Base-by-base conservation (phyloP, 2,797 vertebrate genomes). In the Menidia menidia region DNA sequence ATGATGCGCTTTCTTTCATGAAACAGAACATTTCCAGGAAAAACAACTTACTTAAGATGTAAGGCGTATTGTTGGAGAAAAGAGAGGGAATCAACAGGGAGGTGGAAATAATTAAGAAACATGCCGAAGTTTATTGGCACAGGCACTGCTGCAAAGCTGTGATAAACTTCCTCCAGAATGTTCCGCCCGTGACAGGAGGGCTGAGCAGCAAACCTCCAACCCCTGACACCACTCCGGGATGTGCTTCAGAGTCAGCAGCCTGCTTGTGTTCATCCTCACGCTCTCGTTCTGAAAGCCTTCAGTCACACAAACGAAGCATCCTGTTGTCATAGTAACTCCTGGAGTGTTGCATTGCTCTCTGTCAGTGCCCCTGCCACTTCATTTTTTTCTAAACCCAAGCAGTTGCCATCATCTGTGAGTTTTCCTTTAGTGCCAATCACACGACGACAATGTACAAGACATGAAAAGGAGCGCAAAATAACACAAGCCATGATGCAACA, bases 1-100 rank as follows among this genome's bases (percentile, higher is more conserved):
- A 90, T 76, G 77, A 75, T 42, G 44, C 61, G 44, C 56, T 11
- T 6, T 71, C 71, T 68, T 67, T 81, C 67, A 64, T 71, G 68
- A 73, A 85, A 86, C 41, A 53, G 58, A 84, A 60, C 42, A 53
- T 66, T 78, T 90, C 64, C 73, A 77, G 73, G 77, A 84, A 85
- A 85, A 86, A 77, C 51, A 42, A 73, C 69, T 80, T 71, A 70
- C 68, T 79, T 60, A 25, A 52, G 74, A 69, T 58, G 73, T 76
- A 65, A 48, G 25, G 7, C 60, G 50, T 61, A 56, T 61, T 51
- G 52, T 64, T 31, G 52, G 42, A 60, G 31, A 41, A 35, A 1
- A 25, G 25, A 11, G n/a, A 15, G 1, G 41, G 14, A 3, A 45
- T 52, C 9, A 62, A 19, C 33, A 31, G 6, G 18, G n/a, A 56